Evolutionary conservation across 2,113 vertebrate species (phyloP).

Genomic region (Clarias magur): DNA sequence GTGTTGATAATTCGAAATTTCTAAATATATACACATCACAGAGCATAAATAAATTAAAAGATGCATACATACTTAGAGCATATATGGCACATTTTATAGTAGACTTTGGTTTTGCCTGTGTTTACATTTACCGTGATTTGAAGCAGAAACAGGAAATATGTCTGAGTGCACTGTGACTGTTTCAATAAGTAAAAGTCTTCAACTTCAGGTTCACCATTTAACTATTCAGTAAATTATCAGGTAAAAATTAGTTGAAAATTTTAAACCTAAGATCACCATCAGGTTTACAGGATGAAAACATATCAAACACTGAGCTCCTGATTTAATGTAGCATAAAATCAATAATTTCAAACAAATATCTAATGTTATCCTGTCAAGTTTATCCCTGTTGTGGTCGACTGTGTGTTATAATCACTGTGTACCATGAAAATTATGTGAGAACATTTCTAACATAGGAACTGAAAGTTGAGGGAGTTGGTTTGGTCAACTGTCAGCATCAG

Average conservation of each 20-base stretch:
- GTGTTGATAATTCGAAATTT: background rate
- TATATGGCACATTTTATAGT: background rate
- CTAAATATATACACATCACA: background rate
- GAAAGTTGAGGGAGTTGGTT: background rate
- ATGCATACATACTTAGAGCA: background rate
- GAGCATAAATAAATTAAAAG: background rate
- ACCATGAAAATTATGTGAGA: background rate
- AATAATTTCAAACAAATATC: background rate
- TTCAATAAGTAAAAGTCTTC: background rate
- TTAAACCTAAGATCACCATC: background rate
- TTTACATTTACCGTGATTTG: background rate
- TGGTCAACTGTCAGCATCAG: background rate
- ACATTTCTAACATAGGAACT: background rate
- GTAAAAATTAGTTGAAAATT: background rate
- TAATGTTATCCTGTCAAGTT: background rate
- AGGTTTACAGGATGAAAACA: background rate
- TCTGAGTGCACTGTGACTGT: background rate
- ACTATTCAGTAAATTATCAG: background rate
- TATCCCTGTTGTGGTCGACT: background rate
- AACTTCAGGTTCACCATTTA: background rate
- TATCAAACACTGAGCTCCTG: background rate
- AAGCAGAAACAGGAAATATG: background rate
- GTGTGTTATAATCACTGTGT: background rate
- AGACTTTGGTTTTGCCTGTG: background rate
- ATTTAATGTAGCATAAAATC: background rate